These are phyloP conservation scores for Allacma fusca DNA, from an alignment of 2,888 invertebrate genomes.

Conservation along the genomic window DNA sequence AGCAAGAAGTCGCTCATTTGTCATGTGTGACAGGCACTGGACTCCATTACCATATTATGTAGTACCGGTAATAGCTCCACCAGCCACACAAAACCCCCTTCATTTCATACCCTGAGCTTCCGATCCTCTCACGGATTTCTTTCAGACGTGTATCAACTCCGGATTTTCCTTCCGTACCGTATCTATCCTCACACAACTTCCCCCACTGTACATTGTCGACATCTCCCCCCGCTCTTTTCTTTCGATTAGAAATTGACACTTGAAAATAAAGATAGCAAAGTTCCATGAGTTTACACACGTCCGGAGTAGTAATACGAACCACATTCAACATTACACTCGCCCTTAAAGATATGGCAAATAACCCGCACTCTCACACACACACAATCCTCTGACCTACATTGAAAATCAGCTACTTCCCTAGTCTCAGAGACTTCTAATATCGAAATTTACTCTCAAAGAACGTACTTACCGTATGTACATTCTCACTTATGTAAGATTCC, in stretches of 20 bases:
- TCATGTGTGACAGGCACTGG: not conserved
- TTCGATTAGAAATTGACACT: not conserved
- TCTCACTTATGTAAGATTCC: too few relatives aligned
- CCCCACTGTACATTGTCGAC: not conserved
- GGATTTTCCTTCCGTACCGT: not conserved
- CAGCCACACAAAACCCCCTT: too few relatives aligned
- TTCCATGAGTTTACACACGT: not conserved
- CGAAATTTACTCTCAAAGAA: too few relatives aligned
- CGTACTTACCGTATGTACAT: too few relatives aligned
- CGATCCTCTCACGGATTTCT: too few relatives aligned
- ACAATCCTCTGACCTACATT: too few relatives aligned
- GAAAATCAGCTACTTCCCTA: too few relatives aligned
- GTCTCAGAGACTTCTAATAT: too few relatives aligned
- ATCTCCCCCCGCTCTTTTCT: not conserved
- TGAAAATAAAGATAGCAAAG: not conserved
- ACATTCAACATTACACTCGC: not conserved
- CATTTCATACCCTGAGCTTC: too few relatives aligned
- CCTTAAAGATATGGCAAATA: not conserved
- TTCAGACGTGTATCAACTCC: not conserved
- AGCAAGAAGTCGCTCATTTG: constrained; percentile 8
- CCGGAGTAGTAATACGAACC: not conserved
- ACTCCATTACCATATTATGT: not conserved
- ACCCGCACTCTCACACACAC: not conserved
- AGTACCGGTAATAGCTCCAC: not conserved
- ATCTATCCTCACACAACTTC: not conserved